These are phyloP conservation scores for Gallinago solitaria DNA, from an alignment of 2,797 vertebrate genomes.

Conservation along the genomic window DNA sequence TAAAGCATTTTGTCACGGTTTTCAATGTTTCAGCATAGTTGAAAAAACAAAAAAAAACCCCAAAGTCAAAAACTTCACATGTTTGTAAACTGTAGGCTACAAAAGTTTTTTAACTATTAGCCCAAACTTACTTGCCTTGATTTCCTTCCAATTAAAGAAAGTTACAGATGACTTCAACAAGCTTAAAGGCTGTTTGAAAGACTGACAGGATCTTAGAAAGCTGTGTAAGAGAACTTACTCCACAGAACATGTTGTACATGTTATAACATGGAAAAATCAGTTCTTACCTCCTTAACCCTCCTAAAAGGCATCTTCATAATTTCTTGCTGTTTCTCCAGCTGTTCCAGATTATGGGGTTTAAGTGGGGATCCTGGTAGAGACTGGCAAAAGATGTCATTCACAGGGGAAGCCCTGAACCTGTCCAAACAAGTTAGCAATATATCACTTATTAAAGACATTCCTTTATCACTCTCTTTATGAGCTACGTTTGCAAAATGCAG, in stretches of 20 bases:
- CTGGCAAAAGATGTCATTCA: conserved; percentile 97
- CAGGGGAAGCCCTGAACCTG: conserved; percentile 95
- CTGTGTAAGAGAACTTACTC: background rate
- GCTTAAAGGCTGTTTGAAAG: background rate
- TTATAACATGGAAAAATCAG: background rate
- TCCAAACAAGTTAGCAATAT: background rate
- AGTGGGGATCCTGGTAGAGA: conserved; percentile 91
- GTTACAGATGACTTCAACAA: background rate
- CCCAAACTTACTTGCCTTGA: background rate
- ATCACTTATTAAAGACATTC: background rate
- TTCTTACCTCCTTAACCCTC: conserved; percentile 79
- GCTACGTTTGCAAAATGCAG: background rate
- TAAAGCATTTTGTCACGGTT: background rate
- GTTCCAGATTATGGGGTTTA: conserved; percentile 86
- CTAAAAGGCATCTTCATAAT: conserved; percentile 88
- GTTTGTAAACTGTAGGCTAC: background rate
- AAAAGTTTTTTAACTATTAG: background rate
- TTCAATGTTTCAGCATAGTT: background rate
- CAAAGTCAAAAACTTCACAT: background rate
- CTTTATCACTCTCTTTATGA: background rate
- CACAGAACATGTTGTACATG: background rate
- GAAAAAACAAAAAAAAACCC: background rate
- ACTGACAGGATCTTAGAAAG: background rate
- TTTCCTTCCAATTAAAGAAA: background rate
- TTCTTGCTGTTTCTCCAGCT: conserved; percentile 90